phyloP scores from a whole-genome alignment of 2,888 invertebrate species.

The Tromatobia lineatoria region DNA sequence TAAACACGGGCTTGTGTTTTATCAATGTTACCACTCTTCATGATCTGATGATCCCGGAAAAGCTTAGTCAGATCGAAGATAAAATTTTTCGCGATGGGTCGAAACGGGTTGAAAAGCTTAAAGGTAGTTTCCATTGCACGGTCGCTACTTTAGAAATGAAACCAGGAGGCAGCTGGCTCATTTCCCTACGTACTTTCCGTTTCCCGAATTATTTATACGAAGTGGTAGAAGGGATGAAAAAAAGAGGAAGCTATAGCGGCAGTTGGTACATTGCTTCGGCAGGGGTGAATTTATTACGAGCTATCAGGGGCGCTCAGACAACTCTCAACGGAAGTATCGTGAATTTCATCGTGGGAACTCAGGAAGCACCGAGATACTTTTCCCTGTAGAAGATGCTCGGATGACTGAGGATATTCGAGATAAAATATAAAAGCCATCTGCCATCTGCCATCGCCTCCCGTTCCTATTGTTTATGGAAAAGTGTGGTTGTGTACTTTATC shows the following conservation, averaged over 20 bases:
- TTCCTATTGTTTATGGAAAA: not conserved
- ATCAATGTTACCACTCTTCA: not conserved
- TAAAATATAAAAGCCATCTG: not conserved
- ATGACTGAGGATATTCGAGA: not conserved
- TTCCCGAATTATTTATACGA: slow-evolving; percentile 21
- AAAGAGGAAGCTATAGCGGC: not conserved
- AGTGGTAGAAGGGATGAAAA: not conserved
- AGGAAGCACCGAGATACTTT: slow-evolving; percentile 18
- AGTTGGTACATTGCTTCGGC: slow-evolving; percentile 1
- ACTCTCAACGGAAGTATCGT: slow-evolving; percentile 12
- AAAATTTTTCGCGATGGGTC: not conserved
- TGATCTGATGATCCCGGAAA: not conserved
- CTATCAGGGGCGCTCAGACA: not conserved
- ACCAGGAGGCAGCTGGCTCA: not conserved
- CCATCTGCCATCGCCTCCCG: not conserved
- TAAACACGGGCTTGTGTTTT: too few species aligned
- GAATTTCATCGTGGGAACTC: slow-evolving; percentile 31
- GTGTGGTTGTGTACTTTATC: not conserved
- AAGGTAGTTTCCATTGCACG: not conserved
- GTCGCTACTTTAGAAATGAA: slow-evolving; percentile 14
- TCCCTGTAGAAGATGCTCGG: not conserved
- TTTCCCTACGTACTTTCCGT: not conserved
- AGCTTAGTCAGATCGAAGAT: not conserved
- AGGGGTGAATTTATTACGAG: slow-evolving; percentile 31
- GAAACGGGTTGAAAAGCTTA: not conserved